A percentile compares a stretch with the other conserved stretches of the same genome.
These are phyloP conservation scores for Cephalopterus ornatus DNA, from an alignment of 2,113 vertebrate genomes.

Conservation along the genomic window DNA sequence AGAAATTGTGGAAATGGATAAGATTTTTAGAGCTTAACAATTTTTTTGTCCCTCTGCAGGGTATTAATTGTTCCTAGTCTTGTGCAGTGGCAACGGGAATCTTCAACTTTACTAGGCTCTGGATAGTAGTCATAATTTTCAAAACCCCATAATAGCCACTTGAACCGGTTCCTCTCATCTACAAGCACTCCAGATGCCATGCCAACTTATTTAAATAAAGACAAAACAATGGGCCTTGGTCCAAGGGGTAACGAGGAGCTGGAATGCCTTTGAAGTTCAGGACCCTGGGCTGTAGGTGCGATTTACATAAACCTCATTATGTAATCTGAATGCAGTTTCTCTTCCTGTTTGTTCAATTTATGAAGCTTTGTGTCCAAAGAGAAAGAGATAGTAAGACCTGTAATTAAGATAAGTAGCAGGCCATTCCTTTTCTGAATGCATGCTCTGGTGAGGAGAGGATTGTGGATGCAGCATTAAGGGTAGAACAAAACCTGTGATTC, in stretches of 20 bases:
- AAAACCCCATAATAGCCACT: not conserved
- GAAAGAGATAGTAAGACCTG: slow-evolving; percentile 29
- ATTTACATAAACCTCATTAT: slow-evolving; percentile 61
- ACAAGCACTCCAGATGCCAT: not conserved
- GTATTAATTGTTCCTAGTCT: not conserved
- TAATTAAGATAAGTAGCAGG: slow-evolving; percentile 47
- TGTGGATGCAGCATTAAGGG: not conserved
- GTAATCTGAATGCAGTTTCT: slow-evolving; percentile 37
- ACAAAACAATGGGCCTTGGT: slow-evolving; percentile 39
- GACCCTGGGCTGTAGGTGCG: slow-evolving; percentile 45
- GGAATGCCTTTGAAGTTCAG: slow-evolving; percentile 65
- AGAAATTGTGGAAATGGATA: not conserved
- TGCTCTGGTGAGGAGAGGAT: not conserved
- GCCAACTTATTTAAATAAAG: slow-evolving; percentile 50
- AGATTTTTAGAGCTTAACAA: not conserved
- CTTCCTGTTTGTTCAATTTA: slow-evolving; percentile 44
- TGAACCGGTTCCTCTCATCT: slow-evolving; percentile 30
- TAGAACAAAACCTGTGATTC: slow-evolving; percentile 32
- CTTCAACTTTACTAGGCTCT: not conserved
- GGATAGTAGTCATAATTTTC: not conserved
- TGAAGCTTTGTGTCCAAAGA: slow-evolving; percentile 30
- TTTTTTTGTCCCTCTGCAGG: not conserved
- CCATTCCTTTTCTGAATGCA: not conserved
- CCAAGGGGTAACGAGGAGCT: slow-evolving; percentile 24
- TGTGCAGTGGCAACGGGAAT: not conserved